These are phyloP conservation scores for Sepioteuthis lessoniana DNA, from an alignment of 2,888 invertebrate genomes.

Conservation along the genomic window DNA sequence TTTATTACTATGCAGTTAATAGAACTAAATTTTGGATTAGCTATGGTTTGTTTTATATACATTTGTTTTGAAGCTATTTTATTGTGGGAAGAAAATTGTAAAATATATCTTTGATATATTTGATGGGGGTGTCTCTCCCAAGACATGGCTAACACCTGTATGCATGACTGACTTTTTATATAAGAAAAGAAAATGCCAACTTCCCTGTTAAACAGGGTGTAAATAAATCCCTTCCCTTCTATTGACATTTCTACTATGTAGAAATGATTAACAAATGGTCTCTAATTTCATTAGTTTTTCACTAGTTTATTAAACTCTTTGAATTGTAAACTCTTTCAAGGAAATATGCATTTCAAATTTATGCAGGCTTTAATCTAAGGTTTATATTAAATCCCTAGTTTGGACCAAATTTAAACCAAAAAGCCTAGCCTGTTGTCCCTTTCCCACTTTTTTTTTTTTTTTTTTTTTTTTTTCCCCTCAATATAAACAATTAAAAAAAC, in stretches of 20 bases:
- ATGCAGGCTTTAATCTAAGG: neutral
- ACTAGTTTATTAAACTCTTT: neutral
- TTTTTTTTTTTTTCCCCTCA: too few species aligned
- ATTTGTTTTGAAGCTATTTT: neutral
- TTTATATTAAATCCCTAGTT: neutral
- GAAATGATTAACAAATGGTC: neutral
- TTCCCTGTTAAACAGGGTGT: slow-evolving; percentile 33
- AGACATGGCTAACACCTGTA: neutral
- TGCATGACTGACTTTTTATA: neutral
- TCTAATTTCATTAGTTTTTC: neutral
- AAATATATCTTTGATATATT: too few species aligned
- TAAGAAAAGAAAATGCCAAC: neutral
- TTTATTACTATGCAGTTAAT: too few species aligned
- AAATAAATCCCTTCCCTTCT: neutral
- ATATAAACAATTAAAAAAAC: too few species aligned
- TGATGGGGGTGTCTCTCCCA: too few species aligned
- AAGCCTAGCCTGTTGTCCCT: too few species aligned
- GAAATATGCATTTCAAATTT: neutral
- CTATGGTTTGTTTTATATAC: too few species aligned
- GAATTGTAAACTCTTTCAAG: neutral
- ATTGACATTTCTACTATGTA: slow-evolving; percentile 33
- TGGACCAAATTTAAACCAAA: neutral
- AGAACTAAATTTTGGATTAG: too few species aligned
- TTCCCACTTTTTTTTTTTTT: too few species aligned
- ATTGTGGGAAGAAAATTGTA: too few species aligned